A percentile compares a stretch with the other conserved stretches of the same genome.
Conservation (phyloP, 1,140 invertebrate genomes). For the Hyles euphorbiae region DNA sequence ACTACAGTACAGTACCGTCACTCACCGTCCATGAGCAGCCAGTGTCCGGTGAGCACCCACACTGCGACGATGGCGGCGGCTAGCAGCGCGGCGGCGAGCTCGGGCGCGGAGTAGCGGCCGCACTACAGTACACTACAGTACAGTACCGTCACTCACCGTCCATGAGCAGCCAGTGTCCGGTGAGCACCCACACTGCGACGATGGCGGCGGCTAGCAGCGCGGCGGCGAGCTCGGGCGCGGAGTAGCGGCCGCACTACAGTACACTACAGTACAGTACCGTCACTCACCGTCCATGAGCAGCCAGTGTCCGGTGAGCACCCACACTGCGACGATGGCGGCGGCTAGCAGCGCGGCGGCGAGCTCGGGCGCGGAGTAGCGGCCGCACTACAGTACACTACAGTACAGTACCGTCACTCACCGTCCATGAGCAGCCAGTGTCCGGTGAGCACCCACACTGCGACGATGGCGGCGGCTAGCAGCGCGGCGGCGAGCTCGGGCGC, state of each 20-base stretch:
- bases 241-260: slow-evolving; percentile 95
- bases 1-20: background rate
- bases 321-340: slow-evolving; percentile 95
- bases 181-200: slow-evolving; percentile 97
- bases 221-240: slow-evolving; percentile 94
- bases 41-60: slow-evolving; percentile 97
- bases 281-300: slow-evolving; percentile 94
- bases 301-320: slow-evolving; percentile 98
- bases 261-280: background rate
- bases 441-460: slow-evolving; percentile 97
- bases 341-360: slow-evolving; percentile 94
- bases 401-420: slow-evolving; percentile 74
- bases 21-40: slow-evolving; percentile 97
- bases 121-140: slow-evolving; percentile 66
- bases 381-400: slow-evolving; percentile 76
- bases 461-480: slow-evolving; percentile 93
- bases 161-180: slow-evolving; percentile 98
- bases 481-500: slow-evolving; percentile 96
- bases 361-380: slow-evolving; percentile 96
- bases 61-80: slow-evolving; percentile 96
- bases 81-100: slow-evolving; percentile 94
- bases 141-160: slow-evolving; percentile 80
- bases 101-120: slow-evolving; percentile 96
- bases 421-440: slow-evolving; percentile 99
- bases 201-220: slow-evolving; percentile 94